phyloP scores from a whole-genome alignment of 2,797 vertebrate genomes.

The Phalloptychus januarius region DNA sequence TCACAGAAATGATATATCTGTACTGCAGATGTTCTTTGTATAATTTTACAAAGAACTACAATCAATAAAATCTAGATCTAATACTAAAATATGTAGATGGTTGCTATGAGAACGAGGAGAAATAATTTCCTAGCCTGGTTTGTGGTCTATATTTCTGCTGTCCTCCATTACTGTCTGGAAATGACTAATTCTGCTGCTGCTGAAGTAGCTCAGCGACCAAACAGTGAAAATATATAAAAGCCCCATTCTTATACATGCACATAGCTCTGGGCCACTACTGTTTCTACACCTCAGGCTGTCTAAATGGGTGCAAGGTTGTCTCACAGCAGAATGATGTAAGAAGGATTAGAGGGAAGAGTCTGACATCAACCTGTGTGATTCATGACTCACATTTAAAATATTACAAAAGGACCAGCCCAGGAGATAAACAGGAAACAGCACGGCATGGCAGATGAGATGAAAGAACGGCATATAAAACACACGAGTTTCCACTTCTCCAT shows the following conservation, averaged over 20 bases:
- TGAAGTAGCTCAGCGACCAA: constrained; percentile 23
- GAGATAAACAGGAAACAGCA: constrained; percentile 50
- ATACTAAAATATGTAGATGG: constrained; percentile 9
- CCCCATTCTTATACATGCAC: constrained; percentile 13
- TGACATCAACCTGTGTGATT: constrained; percentile 47
- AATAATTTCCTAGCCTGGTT: constrained; percentile 32
- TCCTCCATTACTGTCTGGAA: constrained; percentile 46
- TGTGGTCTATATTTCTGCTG: constrained; percentile 35
- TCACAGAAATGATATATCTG: not conserved
- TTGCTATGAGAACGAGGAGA: constrained; percentile 8
- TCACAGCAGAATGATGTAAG: constrained; percentile 36
- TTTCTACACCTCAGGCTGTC: not conserved
- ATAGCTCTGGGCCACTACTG: not conserved
- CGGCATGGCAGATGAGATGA: constrained; percentile 46
- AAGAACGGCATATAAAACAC: constrained; percentile 34
- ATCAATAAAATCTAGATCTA: constrained; percentile 3
- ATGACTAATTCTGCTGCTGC: constrained; percentile 44
- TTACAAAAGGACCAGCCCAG: constrained; percentile 55
- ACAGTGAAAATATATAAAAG: constrained; percentile 28
- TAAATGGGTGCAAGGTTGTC: constrained; percentile 30
- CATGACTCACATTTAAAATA: constrained; percentile 52
- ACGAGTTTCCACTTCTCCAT: constrained; percentile 47
- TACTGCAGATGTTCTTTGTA: not conserved
- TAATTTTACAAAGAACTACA: not conserved
- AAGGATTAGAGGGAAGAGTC: constrained; percentile 27